Conservation (phyloP, 1,140 invertebrate genomes). For the Dysdera silvatica region DNA sequence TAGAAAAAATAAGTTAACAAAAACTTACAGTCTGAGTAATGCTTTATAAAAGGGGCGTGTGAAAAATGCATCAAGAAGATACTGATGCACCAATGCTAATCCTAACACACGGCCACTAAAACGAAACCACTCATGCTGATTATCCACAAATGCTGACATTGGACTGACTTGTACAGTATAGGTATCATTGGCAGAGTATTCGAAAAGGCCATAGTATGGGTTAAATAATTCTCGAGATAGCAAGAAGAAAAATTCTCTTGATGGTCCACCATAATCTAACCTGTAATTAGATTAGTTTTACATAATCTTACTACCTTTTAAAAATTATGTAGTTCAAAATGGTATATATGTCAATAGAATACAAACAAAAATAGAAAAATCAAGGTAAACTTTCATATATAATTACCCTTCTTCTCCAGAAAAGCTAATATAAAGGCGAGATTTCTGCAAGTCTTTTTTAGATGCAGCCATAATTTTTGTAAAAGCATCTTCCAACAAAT, state of each 20-base stretch:
- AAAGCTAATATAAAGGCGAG: conserved; percentile 88
- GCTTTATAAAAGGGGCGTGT: conserved; percentile 95
- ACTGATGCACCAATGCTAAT: conserved; percentile 89
- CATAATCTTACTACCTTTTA: too few species aligned
- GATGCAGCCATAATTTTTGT: conserved; percentile 92
- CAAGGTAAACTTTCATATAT: neutral
- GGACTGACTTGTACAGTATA: conserved; percentile 97
- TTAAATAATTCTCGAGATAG: conserved; percentile 93
- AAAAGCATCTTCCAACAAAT: conserved; percentile 91
- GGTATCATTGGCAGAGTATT: conserved; percentile 95
- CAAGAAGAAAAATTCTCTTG: conserved; percentile 93
- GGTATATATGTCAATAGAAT: neutral
- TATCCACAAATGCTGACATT: conserved; percentile 96
- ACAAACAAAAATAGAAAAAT: conserved; percentile 1
- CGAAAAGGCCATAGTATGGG: conserved; percentile 95
- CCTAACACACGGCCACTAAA: conserved; percentile 90
- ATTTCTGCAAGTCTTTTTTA: conserved; percentile 91
- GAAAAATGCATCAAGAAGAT: conserved; percentile 93
- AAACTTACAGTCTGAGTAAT: conserved; percentile 65
- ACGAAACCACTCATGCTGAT: conserved; percentile 94
- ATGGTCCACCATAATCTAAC: conserved; percentile 93
- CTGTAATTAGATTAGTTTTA: too few species aligned
- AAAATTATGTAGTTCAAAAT: too few species aligned
- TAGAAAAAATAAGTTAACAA: too few species aligned
- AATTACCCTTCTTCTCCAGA: conserved; percentile 81